phyloP scores from a whole-genome alignment of 2,113 vertebrate species.

The Ranitomeya variabilis region DNA sequence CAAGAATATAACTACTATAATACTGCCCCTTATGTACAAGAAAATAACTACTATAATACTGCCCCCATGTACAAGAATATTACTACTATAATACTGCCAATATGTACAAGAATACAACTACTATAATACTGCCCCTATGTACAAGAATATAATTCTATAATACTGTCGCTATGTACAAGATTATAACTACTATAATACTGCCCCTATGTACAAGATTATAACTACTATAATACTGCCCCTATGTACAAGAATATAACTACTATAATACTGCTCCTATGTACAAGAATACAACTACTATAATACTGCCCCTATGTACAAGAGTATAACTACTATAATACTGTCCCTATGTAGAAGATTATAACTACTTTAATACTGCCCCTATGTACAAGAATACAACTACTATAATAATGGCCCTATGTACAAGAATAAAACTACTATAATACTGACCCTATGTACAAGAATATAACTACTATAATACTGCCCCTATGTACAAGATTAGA shows the following conservation, averaged over 20 bases:
- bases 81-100: not conserved
- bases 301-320: too few species aligned
- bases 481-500: not conserved
- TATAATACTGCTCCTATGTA: not conserved
- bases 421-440: conserved; percentile 5
- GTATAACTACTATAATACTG: too few species aligned
- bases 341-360: too few species aligned
- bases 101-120: conserved; percentile 9
- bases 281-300: conserved; percentile 1
- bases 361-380: too few species aligned
- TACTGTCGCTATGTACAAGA: too few species aligned
- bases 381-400: too few species aligned
- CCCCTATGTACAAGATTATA: too few species aligned
- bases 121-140: not conserved
- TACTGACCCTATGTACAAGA: not conserved
- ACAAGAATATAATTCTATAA: too few species aligned
- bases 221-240: too few species aligned
- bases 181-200: too few species aligned
- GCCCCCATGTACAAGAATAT: not conserved
- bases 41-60: conserved; percentile 12
- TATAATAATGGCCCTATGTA: not conserved
- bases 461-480: conserved; percentile 3
- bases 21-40: not conserved
- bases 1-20: conserved; percentile 17
- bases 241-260: too few species aligned